Conservation (phyloP, 1,140 invertebrate species). For the Agrilus planipennis region DNA sequence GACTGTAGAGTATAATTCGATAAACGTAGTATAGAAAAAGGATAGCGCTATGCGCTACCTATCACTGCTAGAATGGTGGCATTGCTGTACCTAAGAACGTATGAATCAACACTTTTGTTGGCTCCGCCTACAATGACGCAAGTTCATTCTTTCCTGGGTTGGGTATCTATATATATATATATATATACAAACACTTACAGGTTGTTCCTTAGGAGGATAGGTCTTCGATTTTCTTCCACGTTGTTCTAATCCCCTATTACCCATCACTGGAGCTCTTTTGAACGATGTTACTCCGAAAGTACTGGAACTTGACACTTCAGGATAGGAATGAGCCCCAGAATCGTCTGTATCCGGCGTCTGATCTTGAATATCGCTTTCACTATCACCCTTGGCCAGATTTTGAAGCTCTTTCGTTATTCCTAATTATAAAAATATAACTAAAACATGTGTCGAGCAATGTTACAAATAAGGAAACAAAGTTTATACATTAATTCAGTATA, state of each 20-base stretch:
- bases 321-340: slow-evolving; percentile 42
- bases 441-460: too few species aligned
- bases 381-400: slow-evolving; percentile 41
- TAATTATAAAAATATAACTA: slow-evolving; percentile 1
- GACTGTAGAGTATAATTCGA: too few species aligned
- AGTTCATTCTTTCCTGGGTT: too few species aligned
- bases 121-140: too few species aligned
- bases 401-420: slow-evolving; percentile 37
- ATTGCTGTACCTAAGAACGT: too few species aligned
- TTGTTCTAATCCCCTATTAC: slow-evolving; percentile 37
- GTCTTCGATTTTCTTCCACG: slow-evolving; percentile 45
- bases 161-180: background rate
- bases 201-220: slow-evolving; percentile 38
- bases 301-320: slow-evolving; percentile 30
- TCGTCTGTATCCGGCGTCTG: slow-evolving; percentile 54
- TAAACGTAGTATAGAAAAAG: too few species aligned
- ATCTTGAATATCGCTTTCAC: slow-evolving; percentile 46
- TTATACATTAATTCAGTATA: too few species aligned
- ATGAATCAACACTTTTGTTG: too few species aligned
- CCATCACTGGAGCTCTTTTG: slow-evolving; percentile 43
- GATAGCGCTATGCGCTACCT: too few species aligned
- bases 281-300: slow-evolving; percentile 36
- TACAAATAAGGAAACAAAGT: too few species aligned
- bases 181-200: slow-evolving; percentile 2
- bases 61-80: too few species aligned